These are phyloP conservation scores for Pentalonia nigronervosa DNA, from an alignment of 1,140 invertebrate species.

Conservation along the genomic window DNA sequence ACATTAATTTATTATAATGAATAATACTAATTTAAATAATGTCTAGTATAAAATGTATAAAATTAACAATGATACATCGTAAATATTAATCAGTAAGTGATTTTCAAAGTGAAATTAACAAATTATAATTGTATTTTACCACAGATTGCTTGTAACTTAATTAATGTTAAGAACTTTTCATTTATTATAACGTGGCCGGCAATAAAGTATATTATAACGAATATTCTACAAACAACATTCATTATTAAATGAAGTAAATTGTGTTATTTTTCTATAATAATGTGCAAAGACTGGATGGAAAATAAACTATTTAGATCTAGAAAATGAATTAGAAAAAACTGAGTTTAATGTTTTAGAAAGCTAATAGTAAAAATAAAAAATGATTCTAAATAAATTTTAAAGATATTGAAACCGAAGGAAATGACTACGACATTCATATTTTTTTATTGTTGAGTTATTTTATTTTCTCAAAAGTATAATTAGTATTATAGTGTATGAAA, in stretches of 20 bases:
- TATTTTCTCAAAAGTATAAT: background rate
- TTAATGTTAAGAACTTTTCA: background rate
- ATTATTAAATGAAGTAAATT: background rate
- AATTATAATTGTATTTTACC: background rate
- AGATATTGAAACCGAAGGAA: background rate
- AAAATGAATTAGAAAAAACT: background rate
- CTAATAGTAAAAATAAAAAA: background rate
- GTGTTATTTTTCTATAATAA: background rate
- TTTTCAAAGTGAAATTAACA: background rate
- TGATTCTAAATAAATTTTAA: background rate
- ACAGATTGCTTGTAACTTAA: background rate
- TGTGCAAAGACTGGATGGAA: background rate
- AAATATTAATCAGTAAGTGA: background rate
- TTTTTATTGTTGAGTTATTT: background rate
- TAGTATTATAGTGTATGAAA: background rate
- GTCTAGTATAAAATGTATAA: background rate
- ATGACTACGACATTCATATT: background rate
- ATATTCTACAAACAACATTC: background rate
- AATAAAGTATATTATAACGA: background rate
- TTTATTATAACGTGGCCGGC: background rate
- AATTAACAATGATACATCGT: background rate
- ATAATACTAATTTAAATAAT: background rate
- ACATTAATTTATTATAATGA: background rate
- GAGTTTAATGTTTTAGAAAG: background rate
- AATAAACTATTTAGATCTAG: background rate